Base-by-base conservation (phyloP, 2,797 vertebrate species). In the Tolypeutes matacus region DNA sequence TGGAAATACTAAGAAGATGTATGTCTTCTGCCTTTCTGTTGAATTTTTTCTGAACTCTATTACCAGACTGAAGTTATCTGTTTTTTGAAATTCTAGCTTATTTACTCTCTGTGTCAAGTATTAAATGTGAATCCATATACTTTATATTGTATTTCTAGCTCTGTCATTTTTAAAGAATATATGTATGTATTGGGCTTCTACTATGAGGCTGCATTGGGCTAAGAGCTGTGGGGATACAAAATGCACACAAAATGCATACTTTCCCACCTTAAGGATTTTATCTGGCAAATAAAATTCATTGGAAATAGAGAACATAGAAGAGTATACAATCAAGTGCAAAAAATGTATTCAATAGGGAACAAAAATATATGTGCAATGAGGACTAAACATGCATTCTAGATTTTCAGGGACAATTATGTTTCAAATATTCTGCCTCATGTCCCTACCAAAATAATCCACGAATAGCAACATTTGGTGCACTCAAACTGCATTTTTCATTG, bases 401-500 rank as follows among this genome's bases (percentile, higher is more conserved):
- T 78, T 90, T 95, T 93, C 7, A n/a, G 31, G 25, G 12, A 39
- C 20, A 39, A 39, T 27, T 17, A 77, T 49, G 25, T 73, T 93
- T 82, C 3, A 86, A 70, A 86, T 75, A 42, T 21, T 80, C n/a
- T 46, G 1, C 9, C 23, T 31, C 2, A 58, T 77, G 23, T 67
- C 69, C 15, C 64, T 75, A 73, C 86, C 31, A 51, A 58, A 67
- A 70, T 31, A 84, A 31, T 23, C 21, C 51, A 95, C 49, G 42
- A 27, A 60, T 39, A 87, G 86, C 51, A 67, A 21, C 3, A 77
- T 46, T 92, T 94, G 93, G 84, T 56, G 49, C 85, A 93, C 13
- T 77, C 8, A 42, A 89, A 27, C 15, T 90, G 34, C n/a, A 51
- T 31, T 93, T 39, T 81, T 87, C 34, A 51, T 89, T 89, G 70